These are phyloP conservation scores for Notothenia rossii DNA, from an alignment of 2,113 vertebrate species.

Conservation along the genomic window DNA sequence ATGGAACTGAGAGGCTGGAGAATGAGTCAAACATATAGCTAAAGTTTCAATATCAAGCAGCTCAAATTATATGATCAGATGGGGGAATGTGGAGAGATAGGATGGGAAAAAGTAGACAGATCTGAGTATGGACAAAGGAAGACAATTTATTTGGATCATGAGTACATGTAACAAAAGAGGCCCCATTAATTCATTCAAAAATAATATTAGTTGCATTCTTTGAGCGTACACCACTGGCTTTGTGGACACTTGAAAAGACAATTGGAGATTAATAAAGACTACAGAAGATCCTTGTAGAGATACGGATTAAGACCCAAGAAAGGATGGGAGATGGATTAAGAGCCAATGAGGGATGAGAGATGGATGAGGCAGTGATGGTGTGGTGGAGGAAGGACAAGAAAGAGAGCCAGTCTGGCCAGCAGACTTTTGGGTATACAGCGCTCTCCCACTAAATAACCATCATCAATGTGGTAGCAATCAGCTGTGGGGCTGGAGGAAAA, in stretches of 20 bases:
- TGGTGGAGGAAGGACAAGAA: constrained; percentile 41
- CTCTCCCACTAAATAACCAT: constrained; percentile 62
- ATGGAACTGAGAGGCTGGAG: constrained; percentile 60
- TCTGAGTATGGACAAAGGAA: constrained; percentile 43
- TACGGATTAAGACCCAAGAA: constrained; percentile 26
- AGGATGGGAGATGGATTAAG: constrained; percentile 39
- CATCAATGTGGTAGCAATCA: constrained; percentile 84
- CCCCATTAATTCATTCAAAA: constrained; percentile 53
- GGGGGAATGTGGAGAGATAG: constrained; percentile 9
- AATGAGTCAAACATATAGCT: constrained; percentile 56
- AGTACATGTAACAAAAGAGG: constrained; percentile 46
- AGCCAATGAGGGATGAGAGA: constrained; percentile 28
- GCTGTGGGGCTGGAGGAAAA: constrained; percentile 71
- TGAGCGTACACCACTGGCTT: constrained; percentile 40
- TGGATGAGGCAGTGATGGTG: constrained; percentile 50
- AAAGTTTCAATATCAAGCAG: constrained; percentile 57
- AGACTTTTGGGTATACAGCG: constrained; percentile 37
- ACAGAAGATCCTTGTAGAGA: constrained; percentile 23
- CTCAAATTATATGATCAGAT: constrained; percentile 52
- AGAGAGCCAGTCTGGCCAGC: constrained; percentile 55
- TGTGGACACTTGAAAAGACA: constrained; percentile 47
- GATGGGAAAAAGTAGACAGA: constrained; percentile 11
- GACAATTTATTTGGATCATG: constrained; percentile 43
- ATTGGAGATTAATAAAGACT: constrained; percentile 47
- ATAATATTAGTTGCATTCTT: constrained; percentile 49